Base-by-base conservation (phyloP, 2,888 invertebrate species). In the Amphiduros pacificus region DNA sequence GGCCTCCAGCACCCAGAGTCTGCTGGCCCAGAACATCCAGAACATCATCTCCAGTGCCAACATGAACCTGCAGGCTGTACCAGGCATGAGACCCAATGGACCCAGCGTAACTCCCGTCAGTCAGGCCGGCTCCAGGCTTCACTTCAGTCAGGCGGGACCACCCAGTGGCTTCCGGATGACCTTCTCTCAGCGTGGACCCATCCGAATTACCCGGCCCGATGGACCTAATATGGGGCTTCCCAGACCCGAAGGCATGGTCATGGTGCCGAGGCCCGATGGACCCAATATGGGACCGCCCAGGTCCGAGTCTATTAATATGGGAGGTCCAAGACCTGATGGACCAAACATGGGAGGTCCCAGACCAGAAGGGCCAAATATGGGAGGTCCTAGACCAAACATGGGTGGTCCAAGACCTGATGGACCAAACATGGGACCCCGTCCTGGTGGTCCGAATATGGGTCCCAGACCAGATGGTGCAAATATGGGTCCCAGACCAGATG, bases 1-100 rank as follows among this genome's bases (percentile, higher is more conserved):
- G 11, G 26, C 26, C 41, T 41, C 55, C 2, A 24, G 5, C 5
- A 24, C 14, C 41, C n/a, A n/a, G n/a, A 57, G 22, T 32, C 57
- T 20, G n/a, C 40, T 57, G 6, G 49, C 48, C 4, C 57, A 57
- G 50, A 36, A 31, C 48, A 57, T 57, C 48, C 57, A 57, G 50
- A 57, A 57, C 24, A 48, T 57, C 11, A 49, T 57, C 28, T 4
- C n/a, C 29, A 57, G 40, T 29, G 41, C 53, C 28, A 31, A 20
- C n/a, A 24, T 41, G 2, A 53, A 2, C 2, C 27, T 28, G 11
- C 58, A 58, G 58, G 26, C 14, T 2, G 41, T 27, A 2, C 49
- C 57, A 5, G 57, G 57, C 2, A 2, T 48, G 26, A 55, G 40
- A 3, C 41, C 41, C 24, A 36, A 9, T 36, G 36, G 11, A 9